Conservation (phyloP, 2,888 invertebrate genomes). For the Drosophila glabriapex region DNA sequence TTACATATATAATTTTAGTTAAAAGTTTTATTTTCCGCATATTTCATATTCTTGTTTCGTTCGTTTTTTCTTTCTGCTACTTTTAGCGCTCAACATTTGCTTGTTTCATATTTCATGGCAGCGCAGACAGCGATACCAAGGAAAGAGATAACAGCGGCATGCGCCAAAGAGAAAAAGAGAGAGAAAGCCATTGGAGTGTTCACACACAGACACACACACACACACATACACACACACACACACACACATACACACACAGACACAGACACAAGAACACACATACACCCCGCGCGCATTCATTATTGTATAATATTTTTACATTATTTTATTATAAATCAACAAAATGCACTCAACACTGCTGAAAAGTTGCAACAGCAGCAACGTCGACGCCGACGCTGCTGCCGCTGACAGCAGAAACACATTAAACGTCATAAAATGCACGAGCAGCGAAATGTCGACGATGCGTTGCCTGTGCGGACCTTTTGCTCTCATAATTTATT, state of each 20-base stretch:
- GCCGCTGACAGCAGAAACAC: slow-evolving; percentile 82
- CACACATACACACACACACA: slow-evolving; percentile 1
- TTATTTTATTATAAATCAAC: slow-evolving; percentile 83
- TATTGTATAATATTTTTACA: slow-evolving; percentile 82
- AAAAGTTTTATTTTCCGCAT: slow-evolving; percentile 81
- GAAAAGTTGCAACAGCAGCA: slow-evolving; percentile 64
- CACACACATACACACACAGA: slow-evolving; percentile 6
- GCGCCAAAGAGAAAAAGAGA: slow-evolving; percentile 1
- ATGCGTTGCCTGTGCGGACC: slow-evolving; percentile 32
- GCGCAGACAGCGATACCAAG: slow-evolving; percentile 43
- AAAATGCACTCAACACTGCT: slow-evolving; percentile 79
- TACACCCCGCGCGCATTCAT: slow-evolving; percentile 71
- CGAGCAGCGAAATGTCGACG: slow-evolving; percentile 73
- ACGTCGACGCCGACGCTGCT: slow-evolving; percentile 54
- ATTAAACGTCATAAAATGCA: slow-evolving; percentile 82
- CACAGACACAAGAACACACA: not conserved
- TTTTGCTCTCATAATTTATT: slow-evolving; percentile 77
- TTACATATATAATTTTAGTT: slow-evolving; percentile 82
- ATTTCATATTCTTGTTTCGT: slow-evolving; percentile 73
- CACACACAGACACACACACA: slow-evolving; percentile 5
- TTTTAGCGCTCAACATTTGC: slow-evolving; percentile 72
- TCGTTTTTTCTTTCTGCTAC: slow-evolving; percentile 57
- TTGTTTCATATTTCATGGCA: slow-evolving; percentile 78
- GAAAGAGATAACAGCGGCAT: slow-evolving; percentile 17
- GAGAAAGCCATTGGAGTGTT: not conserved